Evolutionary conservation across 1,140 invertebrate genomes (phyloP).

Genomic region (Drosophila yakuba): DNA sequence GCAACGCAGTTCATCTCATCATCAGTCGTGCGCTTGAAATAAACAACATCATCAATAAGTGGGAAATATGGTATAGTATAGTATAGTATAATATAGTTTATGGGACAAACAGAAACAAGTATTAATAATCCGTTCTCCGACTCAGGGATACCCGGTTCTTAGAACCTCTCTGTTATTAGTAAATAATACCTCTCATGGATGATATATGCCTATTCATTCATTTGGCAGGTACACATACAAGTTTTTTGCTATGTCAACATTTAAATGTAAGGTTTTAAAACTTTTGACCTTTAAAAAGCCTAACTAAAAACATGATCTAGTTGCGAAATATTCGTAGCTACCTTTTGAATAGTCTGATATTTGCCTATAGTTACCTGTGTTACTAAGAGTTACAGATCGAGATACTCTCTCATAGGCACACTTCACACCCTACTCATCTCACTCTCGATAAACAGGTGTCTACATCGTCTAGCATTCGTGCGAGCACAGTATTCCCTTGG

Average conservation of each 20-base stretch:
- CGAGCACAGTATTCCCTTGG: conserved; percentile 28
- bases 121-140: conserved; percentile 12
- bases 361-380: background rate
- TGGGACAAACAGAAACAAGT: conserved; percentile 54
- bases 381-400: conserved; percentile 13
- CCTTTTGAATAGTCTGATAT: background rate
- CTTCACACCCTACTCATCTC: conserved; percentile 20
- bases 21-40: conserved; percentile 28
- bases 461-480: conserved; percentile 8
- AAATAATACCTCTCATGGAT: no score
- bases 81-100: conserved; percentile 17
- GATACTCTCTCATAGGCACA: conserved; percentile 18
- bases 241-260: no score
- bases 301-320: conserved; percentile 5
- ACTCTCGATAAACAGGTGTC: conserved; percentile 32
- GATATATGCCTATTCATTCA: no score
- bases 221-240: no score
- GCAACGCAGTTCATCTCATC: conserved; percentile 45
- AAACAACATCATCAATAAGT: conserved; percentile 51
- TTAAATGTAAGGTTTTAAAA: no score
- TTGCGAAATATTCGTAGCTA: background rate
- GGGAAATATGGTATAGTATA: conserved; percentile 28
- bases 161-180: background rate
- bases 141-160: conserved; percentile 23
- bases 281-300: no score